Evolutionary conservation across 2,888 invertebrate genomes (phyloP), one percentile per base, ranked within the genome.

Genomic region (Serrognathus titanus): DNA sequence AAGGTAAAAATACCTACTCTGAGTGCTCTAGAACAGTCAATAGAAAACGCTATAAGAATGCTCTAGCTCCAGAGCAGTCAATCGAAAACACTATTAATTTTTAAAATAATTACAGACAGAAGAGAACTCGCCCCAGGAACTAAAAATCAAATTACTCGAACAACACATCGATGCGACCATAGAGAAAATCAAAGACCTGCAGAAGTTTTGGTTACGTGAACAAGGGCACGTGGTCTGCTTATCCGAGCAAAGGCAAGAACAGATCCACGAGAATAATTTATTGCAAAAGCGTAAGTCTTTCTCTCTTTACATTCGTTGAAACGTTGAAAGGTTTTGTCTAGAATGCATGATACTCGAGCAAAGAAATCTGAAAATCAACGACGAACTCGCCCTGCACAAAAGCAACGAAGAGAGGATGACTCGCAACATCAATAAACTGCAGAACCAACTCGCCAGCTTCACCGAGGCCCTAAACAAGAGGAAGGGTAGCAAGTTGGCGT

Each of bases 161-260:
- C 83, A 82, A 65, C 81, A 82, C 55, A 87, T 91, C 53, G 81
- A 81, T 43, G 77, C 82, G 16, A 75, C 83, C 2, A 83, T 85
- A 45, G 81, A 82, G 58, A 82, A 83, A 66, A 86, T 87, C 11
- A 84, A 86, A 65, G 76, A 80, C 48, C 74, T 86, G 66, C 89
- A 92, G 73, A 83, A 85, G 64, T 85, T 85, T 72, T 92, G 92
- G 92, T 76, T 92, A 61, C 82, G 89, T 48, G 83, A 88, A 62
- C 90, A 92, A 74, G 85, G 86, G 0, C 85, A 87, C 70, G 83
- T 89, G 55, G 84, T 91, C 1, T 80, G 82, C 59, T 74, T 92
- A 11, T 84, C 88, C 0, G 81, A 87, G 57, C 86, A 89, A 63
- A 81, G 89, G 58, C 86, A 86, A 64, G 79, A 81, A 59, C 85